Percentiles rank a stretch among this genome's conserved stretches.
These are phyloP conservation scores for Probaryconus sp. DNA, from an alignment of 1,140 invertebrate species.

Conservation along the genomic window DNA sequence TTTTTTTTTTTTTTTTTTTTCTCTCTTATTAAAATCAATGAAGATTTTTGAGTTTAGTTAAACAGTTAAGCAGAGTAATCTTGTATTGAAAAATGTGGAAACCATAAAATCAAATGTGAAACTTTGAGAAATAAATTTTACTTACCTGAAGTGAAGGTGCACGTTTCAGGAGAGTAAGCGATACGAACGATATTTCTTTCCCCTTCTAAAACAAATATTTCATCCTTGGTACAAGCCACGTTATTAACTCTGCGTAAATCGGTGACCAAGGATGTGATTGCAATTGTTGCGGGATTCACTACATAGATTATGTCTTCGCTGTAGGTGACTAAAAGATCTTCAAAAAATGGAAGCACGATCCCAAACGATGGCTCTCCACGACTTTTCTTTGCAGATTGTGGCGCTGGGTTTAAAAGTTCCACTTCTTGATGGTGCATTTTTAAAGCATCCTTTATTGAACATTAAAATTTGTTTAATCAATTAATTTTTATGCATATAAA, in stretches of 20 bases:
- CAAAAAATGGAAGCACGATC: slow-evolving; percentile 82
- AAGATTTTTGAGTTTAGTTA: no score
- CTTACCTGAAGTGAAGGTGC: slow-evolving; percentile 67
- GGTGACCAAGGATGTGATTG: slow-evolving; percentile 76
- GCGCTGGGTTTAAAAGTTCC: slow-evolving; percentile 82
- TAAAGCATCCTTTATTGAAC: slow-evolving; percentile 80
- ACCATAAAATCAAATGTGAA: background rate
- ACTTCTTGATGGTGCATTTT: slow-evolving; percentile 81
- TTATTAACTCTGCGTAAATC: slow-evolving; percentile 77
- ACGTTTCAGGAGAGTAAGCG: slow-evolving; percentile 79
- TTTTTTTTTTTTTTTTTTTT: slow-evolving; percentile 2
- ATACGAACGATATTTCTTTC: slow-evolving; percentile 83
- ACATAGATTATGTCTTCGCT: slow-evolving; percentile 85
- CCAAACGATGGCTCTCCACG: slow-evolving; percentile 83
- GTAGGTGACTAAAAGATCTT: slow-evolving; percentile 86
- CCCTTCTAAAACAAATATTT: slow-evolving; percentile 88
- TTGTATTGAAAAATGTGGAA: background rate
- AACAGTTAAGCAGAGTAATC: no score
- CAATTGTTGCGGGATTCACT: slow-evolving; percentile 83
- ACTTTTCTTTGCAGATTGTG: slow-evolving; percentile 77
- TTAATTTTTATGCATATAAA: slow-evolving; percentile 35
- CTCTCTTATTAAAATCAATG: no score
- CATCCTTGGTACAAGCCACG: slow-evolving; percentile 84
- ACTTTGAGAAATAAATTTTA: slow-evolving; percentile 1
- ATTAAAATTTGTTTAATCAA: slow-evolving; percentile 8